Conservation (phyloP, 2,113 vertebrate species). For the Atherinomorus stipes region DNA sequence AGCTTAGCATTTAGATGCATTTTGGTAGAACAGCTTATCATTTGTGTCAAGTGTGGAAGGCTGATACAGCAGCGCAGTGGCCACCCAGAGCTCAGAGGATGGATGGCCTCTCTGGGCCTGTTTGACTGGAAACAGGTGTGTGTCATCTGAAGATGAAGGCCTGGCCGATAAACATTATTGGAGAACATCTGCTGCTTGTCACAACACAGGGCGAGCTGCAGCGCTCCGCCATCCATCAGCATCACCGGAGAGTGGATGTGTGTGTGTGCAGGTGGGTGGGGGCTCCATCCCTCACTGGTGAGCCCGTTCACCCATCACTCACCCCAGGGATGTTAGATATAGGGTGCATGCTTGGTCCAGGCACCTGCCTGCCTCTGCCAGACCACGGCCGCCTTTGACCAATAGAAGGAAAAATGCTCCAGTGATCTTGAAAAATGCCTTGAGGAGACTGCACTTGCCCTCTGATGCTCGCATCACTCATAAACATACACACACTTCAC, state of each 20-base stretch:
- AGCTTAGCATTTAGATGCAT: slow-evolving; percentile 4
- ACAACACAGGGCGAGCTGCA: slow-evolving; percentile 74
- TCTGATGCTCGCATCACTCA: slow-evolving; percentile 27
- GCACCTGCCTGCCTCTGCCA: slow-evolving; percentile 66
- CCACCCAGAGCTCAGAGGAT: slow-evolving; percentile 79
- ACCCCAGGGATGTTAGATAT: slow-evolving; percentile 57
- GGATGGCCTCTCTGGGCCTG: slow-evolving; percentile 75
- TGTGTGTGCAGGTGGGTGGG: slow-evolving; percentile 8
- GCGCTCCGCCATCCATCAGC: slow-evolving; percentile 80
- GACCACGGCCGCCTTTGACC: slow-evolving; percentile 54
- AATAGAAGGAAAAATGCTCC: slow-evolving; percentile 60
- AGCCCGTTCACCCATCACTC: slow-evolving; percentile 74
- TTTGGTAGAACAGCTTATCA: slow-evolving; percentile 1
- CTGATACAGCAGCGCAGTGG: slow-evolving; percentile 48
- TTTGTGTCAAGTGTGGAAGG: slow-evolving; percentile 14
- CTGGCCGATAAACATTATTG: slow-evolving; percentile 85
- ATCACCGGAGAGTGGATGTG: slow-evolving; percentile 48
- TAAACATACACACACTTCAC: slow-evolving; percentile 16
- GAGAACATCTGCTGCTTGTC: slow-evolving; percentile 87
- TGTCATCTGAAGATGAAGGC: slow-evolving; percentile 83
- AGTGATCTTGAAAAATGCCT: slow-evolving; percentile 76
- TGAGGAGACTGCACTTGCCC: slow-evolving; percentile 35
- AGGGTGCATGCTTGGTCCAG: slow-evolving; percentile 53
- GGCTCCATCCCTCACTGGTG: slow-evolving; percentile 43
- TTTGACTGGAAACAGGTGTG: slow-evolving; percentile 85